Percentiles rank a stretch among this genome's conserved stretches.
These are phyloP conservation scores for Macrophya annulata DNA, from an alignment of 2,888 invertebrate genomes.

Conservation along the genomic window DNA sequence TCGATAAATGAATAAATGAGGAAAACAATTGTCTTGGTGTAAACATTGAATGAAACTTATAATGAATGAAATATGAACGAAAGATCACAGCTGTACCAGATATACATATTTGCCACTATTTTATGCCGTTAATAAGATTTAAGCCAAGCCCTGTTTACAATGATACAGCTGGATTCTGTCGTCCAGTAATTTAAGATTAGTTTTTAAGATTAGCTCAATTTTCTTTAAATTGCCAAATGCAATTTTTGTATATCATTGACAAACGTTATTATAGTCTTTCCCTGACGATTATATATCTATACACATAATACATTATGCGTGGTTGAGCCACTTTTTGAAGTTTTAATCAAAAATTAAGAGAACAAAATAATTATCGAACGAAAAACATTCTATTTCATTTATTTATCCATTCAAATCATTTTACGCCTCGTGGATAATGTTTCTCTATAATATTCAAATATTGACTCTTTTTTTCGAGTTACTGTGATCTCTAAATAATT, in stretches of 20 bases:
- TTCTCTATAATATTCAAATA: conserved; percentile 2
- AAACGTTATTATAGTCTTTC: conserved; percentile 68
- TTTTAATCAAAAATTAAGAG: conserved; percentile 6
- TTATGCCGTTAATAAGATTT: conserved; percentile 1
- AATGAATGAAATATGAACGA: conserved; percentile 20
- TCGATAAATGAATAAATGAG: conserved; percentile 2
- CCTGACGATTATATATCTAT: conserved; percentile 65
- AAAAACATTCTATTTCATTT: neutral
- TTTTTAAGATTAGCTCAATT: conserved; percentile 75
- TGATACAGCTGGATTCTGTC: conserved; percentile 36
- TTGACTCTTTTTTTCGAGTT: neutral
- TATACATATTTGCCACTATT: conserved; percentile 1
- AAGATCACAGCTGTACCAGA: conserved; percentile 7
- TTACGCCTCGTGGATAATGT: neutral
- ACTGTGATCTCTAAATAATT: neutral
- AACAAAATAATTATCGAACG: neutral
- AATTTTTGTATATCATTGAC: conserved; percentile 73
- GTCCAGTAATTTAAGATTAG: conserved; percentile 50
- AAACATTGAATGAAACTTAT: conserved; percentile 2
- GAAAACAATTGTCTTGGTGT: neutral
- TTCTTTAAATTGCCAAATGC: conserved; percentile 68
- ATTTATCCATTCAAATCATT: neutral
- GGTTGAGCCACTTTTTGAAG: conserved; percentile 38
- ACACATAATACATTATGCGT: conserved; percentile 14
- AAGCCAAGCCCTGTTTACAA: neutral